Evolutionary conservation across 2,888 invertebrate species (phyloP).

Genomic region (Scaptomyza polygonia): DNA sequence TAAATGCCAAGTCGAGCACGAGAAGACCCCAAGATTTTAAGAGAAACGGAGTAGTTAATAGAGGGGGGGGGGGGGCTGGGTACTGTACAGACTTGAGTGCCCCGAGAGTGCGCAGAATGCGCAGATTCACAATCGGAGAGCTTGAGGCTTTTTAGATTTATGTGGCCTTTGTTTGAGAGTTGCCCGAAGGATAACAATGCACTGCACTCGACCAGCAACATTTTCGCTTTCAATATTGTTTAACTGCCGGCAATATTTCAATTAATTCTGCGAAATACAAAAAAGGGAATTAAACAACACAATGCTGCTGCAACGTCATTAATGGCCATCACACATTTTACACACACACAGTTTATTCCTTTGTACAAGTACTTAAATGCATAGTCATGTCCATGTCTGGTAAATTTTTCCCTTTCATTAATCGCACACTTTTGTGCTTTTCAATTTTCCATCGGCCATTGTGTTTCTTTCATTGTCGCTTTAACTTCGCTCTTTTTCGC

Average conservation of each 20-base stretch:
- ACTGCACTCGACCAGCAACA: slow-evolving; percentile 43
- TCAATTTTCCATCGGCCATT: slow-evolving; percentile 39
- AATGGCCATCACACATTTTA: slow-evolving; percentile 28
- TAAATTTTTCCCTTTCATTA: slow-evolving; percentile 70
- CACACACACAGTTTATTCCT: not conserved
- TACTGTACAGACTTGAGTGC: not conserved
- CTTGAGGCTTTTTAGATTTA: slow-evolving; percentile 58
- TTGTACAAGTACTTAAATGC: slow-evolving; percentile 8
- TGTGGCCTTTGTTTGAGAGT: slow-evolving; percentile 62
- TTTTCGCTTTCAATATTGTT: slow-evolving; percentile 72
- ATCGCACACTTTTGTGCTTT: slow-evolving; percentile 44
- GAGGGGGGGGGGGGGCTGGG: no score
- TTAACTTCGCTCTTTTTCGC: not conserved
- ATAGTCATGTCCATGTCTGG: slow-evolving; percentile 42
- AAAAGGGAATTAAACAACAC: slow-evolving; percentile 29
- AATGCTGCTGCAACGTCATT: slow-evolving; percentile 58
- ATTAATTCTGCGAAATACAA: slow-evolving; percentile 64
- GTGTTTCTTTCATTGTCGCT: not conserved
- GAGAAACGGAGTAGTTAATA: not conserved
- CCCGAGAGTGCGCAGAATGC: slow-evolving; percentile 21
- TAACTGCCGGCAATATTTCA: slow-evolving; percentile 61
- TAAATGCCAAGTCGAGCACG: slow-evolving; percentile 70
- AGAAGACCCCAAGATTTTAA: slow-evolving; percentile 24
- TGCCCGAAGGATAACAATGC: slow-evolving; percentile 58
- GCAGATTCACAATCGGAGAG: slow-evolving; percentile 1